Base-by-base conservation (phyloP, 1,140 invertebrate species). In the Temnothorax nylanderi region DNA sequence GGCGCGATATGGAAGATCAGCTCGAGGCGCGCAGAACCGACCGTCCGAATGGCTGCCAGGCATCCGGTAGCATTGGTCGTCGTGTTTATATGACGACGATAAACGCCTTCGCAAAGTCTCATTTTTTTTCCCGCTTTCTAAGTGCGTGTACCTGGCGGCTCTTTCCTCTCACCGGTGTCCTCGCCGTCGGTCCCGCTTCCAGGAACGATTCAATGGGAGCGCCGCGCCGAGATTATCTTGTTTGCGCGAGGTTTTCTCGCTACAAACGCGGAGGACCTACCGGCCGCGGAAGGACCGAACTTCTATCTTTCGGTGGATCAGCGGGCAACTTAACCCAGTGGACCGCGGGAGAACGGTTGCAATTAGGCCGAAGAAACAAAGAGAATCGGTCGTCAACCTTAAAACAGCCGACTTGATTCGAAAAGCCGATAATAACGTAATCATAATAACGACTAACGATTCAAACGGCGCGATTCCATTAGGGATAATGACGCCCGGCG, bases 41-140 rank as follows among this genome's bases (percentile, higher is more conserved):
- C n/a, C 62, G 34, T 54, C 47, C 34, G 21, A 69, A 69, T 71
- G 21, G 34, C 64, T 81, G 6, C 65, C 26, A 74, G 54, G 80
- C 69, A 75, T 84, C 69, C 80, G 69, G 80, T 84, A 84, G 80
- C 80, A 80, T 81, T 86, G 69, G 16, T 69, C 85, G 49, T 8
- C 65, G 67, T 71, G 56, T 87, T 81, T 78, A 84, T 65, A 69
- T 41, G 74, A 62, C 85, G 85, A 26, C 85, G 85, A 88, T 88
- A 88, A 88, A 87, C 87, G 85, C 85, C 87, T 87, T 71, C 87
- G 85, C 87, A 81, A 87, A 78, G 49, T 77, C 67, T 81, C 56
- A 10, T 44, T 69, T 69, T 86, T 86, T 67, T 69, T 44, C 26
- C 1, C 32, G 56, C 56, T 87, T 75, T 21, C 41, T 47, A 51